A percentile compares a stretch with the other conserved stretches of the same genome.
These are phyloP conservation scores for Okapia johnstoni DNA, from an alignment of 2,113 vertebrate genomes.

Conservation along the genomic window DNA sequence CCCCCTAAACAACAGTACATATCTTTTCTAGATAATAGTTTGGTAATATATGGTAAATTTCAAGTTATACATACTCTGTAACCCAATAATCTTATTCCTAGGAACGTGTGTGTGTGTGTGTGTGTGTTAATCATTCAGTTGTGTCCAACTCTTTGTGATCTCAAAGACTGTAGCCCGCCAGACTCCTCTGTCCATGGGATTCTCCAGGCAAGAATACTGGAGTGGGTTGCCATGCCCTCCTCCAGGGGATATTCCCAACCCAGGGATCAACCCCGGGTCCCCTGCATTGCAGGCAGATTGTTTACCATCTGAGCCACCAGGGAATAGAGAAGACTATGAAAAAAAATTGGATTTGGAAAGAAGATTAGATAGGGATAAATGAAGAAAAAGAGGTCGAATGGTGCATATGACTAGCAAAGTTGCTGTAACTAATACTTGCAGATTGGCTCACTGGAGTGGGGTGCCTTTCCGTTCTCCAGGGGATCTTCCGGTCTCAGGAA, in stretches of 20 bases:
- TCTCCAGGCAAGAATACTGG: background rate
- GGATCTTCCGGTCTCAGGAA: background rate
- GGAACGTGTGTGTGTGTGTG: background rate
- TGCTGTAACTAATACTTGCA: background rate
- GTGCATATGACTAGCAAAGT: background rate
- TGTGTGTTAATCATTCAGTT: background rate
- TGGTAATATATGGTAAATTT: background rate
- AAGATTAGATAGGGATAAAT: background rate
- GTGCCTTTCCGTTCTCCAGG: background rate
- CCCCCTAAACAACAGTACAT: background rate
- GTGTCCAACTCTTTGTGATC: background rate
- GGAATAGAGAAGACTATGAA: background rate
- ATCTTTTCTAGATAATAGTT: background rate
- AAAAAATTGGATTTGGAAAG: background rate
- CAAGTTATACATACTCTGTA: background rate
- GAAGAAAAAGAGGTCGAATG: background rate
- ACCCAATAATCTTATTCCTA: background rate
- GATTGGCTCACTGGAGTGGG: background rate
- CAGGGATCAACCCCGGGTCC: background rate
- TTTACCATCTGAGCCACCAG: background rate
- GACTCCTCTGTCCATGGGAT: background rate
- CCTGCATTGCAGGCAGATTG: background rate
- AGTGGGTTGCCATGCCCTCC: background rate
- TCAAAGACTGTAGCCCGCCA: background rate
- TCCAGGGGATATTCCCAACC: background rate